Evolutionary conservation across 2,888 invertebrate species (phyloP).

Genomic region (Eubasilissa splendida): DNA sequence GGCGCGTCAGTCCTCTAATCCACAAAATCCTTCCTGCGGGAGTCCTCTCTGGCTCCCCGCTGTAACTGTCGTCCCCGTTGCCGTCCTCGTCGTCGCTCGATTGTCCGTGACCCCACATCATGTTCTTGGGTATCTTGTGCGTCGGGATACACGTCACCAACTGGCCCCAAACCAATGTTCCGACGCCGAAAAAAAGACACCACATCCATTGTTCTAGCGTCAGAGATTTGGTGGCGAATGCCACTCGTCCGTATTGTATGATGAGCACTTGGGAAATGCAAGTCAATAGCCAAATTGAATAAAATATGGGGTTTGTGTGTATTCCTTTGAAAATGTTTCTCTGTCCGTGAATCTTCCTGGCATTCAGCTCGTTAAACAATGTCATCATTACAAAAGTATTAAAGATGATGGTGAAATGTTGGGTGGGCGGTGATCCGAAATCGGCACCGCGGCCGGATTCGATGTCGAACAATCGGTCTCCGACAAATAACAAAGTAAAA

Average conservation of each 20-base stretch:
- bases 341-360: slow-evolving; percentile 92
- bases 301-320: slow-evolving; percentile 88
- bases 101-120: slow-evolving; percentile 82
- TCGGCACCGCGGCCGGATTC: slow-evolving; percentile 66
- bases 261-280: slow-evolving; percentile 83
- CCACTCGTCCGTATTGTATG: slow-evolving; percentile 85
- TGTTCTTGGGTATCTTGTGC: slow-evolving; percentile 82
- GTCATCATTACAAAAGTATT: slow-evolving; percentile 86
- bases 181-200: slow-evolving; percentile 88
- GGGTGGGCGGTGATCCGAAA: slow-evolving; percentile 62
- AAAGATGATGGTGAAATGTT: slow-evolving; percentile 79
- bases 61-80: slow-evolving; percentile 80
- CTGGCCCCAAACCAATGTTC: slow-evolving; percentile 88
- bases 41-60: slow-evolving; percentile 80
- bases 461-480: slow-evolving; percentile 72
- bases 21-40: slow-evolving; percentile 94
- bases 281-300: slow-evolving; percentile 87
- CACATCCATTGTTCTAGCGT: slow-evolving; percentile 88
- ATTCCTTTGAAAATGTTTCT: slow-evolving; percentile 89
- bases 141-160: slow-evolving; percentile 87
- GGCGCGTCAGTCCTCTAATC: slow-evolving; percentile 92
- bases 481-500: slow-evolving; percentile 71
- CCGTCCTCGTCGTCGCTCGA: slow-evolving; percentile 81
- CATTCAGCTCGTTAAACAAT: slow-evolving; percentile 92
- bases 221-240: slow-evolving; percentile 84